These are phyloP conservation scores for Pyrgus malvae DNA, from an alignment of 2,888 invertebrate genomes.

Conservation along the genomic window DNA sequence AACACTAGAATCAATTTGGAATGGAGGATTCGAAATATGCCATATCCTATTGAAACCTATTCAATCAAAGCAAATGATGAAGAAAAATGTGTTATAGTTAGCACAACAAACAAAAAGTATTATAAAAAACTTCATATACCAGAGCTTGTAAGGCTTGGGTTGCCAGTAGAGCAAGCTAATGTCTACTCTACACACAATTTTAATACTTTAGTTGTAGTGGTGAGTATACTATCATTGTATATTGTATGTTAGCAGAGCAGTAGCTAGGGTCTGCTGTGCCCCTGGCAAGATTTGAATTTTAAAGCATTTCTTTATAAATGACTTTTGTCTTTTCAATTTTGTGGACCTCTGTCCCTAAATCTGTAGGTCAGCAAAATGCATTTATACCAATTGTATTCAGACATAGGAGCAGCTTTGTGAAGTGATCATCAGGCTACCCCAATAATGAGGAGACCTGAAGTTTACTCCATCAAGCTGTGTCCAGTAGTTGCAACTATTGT, in stretches of 20 bases:
- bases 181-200: slow-evolving; percentile 87
- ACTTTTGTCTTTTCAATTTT: no score
- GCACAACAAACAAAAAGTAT: slow-evolving; percentile 91
- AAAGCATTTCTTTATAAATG: no score
- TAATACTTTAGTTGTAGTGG: slow-evolving; percentile 89
- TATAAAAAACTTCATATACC: slow-evolving; percentile 87
- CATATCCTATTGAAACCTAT: slow-evolving; percentile 87
- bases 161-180: slow-evolving; percentile 83
- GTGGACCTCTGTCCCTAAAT: no score
- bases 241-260: background rate
- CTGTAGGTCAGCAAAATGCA: no score
- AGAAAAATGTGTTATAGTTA: slow-evolving; percentile 84
- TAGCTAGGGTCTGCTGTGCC: no score
- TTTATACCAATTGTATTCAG: no score
- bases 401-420: no score
- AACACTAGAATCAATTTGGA: slow-evolving; percentile 88
- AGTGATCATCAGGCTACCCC: no score
- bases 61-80: slow-evolving; percentile 85
- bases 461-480: no score
- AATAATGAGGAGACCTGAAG: no score
- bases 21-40: slow-evolving; percentile 91
- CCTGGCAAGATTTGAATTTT: no score
- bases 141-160: slow-evolving; percentile 85
- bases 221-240: slow-evolving; percentile 54
- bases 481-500: no score